Conservation (phyloP, 2,797 vertebrate species). For the Eleutherodactylus coqui region DNA sequence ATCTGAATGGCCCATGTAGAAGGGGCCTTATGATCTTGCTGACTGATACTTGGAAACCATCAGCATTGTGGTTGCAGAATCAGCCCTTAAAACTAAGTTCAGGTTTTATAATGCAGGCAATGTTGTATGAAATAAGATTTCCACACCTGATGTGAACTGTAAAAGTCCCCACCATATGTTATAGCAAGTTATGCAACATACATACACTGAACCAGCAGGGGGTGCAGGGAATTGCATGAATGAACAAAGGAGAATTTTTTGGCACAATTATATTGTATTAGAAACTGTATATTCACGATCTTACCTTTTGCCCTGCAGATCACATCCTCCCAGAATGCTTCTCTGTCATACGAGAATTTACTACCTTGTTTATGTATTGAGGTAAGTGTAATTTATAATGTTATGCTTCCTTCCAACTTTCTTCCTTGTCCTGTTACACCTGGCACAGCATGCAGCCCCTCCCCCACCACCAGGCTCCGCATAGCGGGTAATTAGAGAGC, state of each 20-base stretch:
- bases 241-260: no score
- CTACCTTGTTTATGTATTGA: slow-evolving; percentile 89
- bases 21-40: background rate
- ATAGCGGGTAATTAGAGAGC: no score
- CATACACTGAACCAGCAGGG: background rate
- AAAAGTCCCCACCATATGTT: no score
- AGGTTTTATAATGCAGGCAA: no score
- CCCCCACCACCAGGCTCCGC: no score
- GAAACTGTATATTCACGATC: background rate
- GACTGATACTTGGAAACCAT: background rate
- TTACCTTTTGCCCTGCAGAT: slow-evolving; percentile 67
- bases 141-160: no score
- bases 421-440: background rate
- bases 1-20: no score
- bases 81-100: no score
- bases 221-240: background rate
- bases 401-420: background rate
- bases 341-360: slow-evolving; percentile 74
- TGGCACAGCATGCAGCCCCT: background rate
- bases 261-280: background rate
- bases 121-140: no score
- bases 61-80: background rate
- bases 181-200: background rate
- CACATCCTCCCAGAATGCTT: slow-evolving; percentile 64
- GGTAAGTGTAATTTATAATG: slow-evolving; percentile 72